Evolutionary conservation across 2,888 invertebrate species (phyloP), one percentile per base, ranked within the genome.

Genomic region (Tenodera sinensis): DNA sequence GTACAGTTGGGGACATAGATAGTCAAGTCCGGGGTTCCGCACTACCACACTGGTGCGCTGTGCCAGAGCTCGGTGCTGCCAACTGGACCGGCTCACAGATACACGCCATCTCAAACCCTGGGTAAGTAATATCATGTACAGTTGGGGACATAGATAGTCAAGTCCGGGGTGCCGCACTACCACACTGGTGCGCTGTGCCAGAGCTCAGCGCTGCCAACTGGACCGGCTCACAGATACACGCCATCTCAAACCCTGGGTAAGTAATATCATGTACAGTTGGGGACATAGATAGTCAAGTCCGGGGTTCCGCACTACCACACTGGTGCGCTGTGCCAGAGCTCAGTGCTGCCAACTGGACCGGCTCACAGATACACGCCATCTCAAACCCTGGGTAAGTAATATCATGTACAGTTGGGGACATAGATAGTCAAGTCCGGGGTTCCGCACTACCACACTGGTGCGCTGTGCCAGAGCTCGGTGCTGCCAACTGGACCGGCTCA

Each of bases 371-470:
- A 47, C 92, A 93, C 84, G 92, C 92, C 83, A 93, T 95, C 83
- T 92, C 93, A n/a, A 90, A 90, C 81, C 91, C 91, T 12, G n/a
- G 89, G 92, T 92, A 89, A 91, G 91, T 84, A 25, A n/a, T n/a
- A 28, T 84, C 27, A 30, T 28, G 15, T 47, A 47, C 47, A 47
- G 7, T 6, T 30, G 30, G 2, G 30, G 30, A 30, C 30, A 30
- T 2, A 30, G 30, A 30, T 30, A 30, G 4, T 30, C n/a, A n/a
- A n/a, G n/a, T n/a, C n/a, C 92, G 94, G 28, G 94, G 94, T 0
- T 94, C 94, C 91, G 92, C 94, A 91, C 93, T 93, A n/a, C 91
- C 93, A 83, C 93, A 94, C 91, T 94, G 94, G 94, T 95, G 95
- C 90, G 92, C 92, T 7, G 92, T 95, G 8, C 92, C 93, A 7